Conservation (phyloP, 2,888 invertebrate genomes). For the Drosophila neotestacea region DNA sequence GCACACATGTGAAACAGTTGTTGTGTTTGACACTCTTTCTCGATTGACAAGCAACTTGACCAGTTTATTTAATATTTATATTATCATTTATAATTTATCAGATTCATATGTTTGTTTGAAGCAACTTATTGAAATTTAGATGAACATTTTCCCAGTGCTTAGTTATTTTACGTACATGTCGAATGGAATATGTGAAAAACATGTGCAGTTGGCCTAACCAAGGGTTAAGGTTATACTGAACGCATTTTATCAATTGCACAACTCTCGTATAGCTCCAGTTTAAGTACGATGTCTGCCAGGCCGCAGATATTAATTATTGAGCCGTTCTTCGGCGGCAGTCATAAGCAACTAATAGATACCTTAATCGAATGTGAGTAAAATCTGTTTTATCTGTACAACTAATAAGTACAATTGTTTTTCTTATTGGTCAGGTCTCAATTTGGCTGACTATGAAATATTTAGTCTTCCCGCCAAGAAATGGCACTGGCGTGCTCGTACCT, state of each 20-base stretch:
- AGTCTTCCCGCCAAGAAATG: constrained; percentile 90
- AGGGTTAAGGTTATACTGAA: constrained; percentile 50
- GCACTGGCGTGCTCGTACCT: constrained; percentile 91
- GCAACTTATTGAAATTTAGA: neutral
- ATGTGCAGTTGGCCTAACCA: constrained; percentile 46
- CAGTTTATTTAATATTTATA: neutral
- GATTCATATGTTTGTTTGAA: neutral
- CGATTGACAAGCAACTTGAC: constrained; percentile 19
- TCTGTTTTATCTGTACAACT: neutral
- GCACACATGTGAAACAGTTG: constrained; percentile 37
- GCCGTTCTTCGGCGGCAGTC: constrained; percentile 91
- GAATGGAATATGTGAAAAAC: constrained; percentile 22
- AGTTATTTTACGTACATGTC: neutral
- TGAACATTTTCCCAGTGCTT: neutral
- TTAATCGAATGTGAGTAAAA: constrained; percentile 83
- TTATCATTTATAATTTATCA: neutral
- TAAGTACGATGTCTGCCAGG: constrained; percentile 65
- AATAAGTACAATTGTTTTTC: neutral
- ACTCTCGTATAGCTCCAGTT: constrained; percentile 9
- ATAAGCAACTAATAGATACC: constrained; percentile 88
- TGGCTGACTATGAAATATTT: constrained; percentile 85
- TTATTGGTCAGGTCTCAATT: constrained; percentile 76
- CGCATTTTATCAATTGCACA: constrained; percentile 38
- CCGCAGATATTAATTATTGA: constrained; percentile 87
- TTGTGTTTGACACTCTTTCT: constrained; percentile 44